Conservation (phyloP, 92 coral and sea anemone species). For the Heteractis magnifica region DNA sequence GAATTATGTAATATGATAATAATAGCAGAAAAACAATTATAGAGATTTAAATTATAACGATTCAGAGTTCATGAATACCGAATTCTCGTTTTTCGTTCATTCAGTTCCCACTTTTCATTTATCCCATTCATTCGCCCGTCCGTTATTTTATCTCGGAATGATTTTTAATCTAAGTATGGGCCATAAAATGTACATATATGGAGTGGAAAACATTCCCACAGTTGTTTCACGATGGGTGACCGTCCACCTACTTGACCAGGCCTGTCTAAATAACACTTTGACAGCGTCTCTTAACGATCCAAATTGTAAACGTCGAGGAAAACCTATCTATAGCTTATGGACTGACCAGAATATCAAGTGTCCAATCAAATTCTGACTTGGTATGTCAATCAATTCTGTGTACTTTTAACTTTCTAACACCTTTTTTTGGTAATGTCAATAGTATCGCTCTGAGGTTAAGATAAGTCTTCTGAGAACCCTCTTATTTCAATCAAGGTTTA, state of each 20-base stretch:
- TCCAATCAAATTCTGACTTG: slow-evolving; percentile 24
- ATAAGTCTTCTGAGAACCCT: background rate
- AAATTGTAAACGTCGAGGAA: background rate
- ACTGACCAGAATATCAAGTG: background rate
- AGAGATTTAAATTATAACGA: background rate
- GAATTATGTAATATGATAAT: background rate
- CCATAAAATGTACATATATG: slow-evolving; percentile 10
- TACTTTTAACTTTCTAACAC: background rate
- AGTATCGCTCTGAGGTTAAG: background rate
- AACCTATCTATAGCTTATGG: slow-evolving; percentile 12
- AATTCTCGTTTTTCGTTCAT: background rate
- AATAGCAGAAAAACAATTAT: background rate
- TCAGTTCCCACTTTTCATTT: background rate
- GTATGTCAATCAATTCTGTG: slow-evolving; percentile 27
- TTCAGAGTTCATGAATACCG: background rate
- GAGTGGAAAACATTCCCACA: background rate
- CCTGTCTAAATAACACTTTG: slow-evolving; percentile 8
- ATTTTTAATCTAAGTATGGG: background rate
- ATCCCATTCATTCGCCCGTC: background rate
- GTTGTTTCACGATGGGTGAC: slow-evolving; percentile 8
- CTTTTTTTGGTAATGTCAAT: background rate
- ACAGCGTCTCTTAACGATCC: background rate
- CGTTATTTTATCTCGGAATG: background rate
- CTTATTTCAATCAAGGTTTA: background rate
- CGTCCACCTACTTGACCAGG: slow-evolving; percentile 4